Conservation (phyloP, 2,113 vertebrate species). For the Antechinus stuartii region DNA sequence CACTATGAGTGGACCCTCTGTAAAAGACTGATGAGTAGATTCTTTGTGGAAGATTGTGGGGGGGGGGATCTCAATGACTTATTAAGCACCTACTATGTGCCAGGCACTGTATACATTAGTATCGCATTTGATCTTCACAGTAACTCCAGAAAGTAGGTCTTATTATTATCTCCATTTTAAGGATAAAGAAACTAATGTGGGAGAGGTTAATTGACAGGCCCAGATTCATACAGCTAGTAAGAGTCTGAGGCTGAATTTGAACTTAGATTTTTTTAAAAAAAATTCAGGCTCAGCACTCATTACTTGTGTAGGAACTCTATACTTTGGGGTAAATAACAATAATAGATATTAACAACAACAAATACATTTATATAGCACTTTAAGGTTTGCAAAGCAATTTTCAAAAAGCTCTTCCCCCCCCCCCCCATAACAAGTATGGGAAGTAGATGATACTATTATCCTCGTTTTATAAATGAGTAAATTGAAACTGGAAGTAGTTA, state of each 20-base stretch:
- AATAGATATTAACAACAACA: neutral
- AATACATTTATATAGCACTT: neutral
- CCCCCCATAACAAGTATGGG: neutral
- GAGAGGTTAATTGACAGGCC: neutral
- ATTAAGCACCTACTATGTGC: neutral
- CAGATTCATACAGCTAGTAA: neutral
- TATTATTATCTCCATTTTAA: neutral
- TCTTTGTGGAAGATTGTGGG: neutral
- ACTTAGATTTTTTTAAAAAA: neutral
- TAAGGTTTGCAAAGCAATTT: neutral
- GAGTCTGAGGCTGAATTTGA: neutral
- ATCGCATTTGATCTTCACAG: neutral
- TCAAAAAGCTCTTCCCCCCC: neutral
- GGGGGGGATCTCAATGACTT: neutral
- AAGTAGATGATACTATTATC: neutral
- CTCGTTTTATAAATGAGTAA: neutral
- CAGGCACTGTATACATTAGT: neutral
- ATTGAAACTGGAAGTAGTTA: neutral
- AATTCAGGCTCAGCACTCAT: neutral
- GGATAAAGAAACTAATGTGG: neutral
- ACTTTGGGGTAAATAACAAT: neutral
- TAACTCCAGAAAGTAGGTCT: neutral
- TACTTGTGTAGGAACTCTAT: too few relatives aligned
- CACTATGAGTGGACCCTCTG: neutral
- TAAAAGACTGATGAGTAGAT: neutral